phyloP scores from a whole-genome alignment of 2,888 invertebrate genomes.

The Belgica antarctica region DNA sequence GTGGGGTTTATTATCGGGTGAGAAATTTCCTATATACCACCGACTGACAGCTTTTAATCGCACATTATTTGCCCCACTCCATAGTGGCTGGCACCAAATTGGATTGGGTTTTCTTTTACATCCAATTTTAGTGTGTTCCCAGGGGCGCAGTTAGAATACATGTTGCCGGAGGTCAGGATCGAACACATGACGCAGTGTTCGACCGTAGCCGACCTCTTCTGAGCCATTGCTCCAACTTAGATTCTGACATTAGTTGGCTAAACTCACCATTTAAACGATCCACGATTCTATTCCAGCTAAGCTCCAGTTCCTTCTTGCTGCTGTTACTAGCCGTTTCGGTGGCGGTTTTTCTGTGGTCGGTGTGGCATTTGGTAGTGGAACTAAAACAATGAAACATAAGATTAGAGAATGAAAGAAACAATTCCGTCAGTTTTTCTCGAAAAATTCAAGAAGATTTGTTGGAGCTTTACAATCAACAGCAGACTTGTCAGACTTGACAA shows the following conservation, averaged over 20 bases:
- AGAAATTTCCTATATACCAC: slow-evolving; percentile 44
- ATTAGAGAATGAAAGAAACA: background rate
- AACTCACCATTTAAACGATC: slow-evolving; percentile 37
- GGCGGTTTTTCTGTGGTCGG: background rate
- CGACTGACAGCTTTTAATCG: slow-evolving; percentile 40
- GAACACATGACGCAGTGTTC: slow-evolving; percentile 7
- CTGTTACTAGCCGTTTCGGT: background rate
- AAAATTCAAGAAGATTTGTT: no score
- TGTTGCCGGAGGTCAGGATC: background rate
- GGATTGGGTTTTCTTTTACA: slow-evolving; percentile 26
- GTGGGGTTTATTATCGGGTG: slow-evolving; percentile 39
- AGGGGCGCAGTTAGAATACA: slow-evolving; percentile 12
- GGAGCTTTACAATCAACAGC: no score
- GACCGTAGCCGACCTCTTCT: background rate
- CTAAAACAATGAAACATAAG: background rate
- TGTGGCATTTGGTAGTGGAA: background rate
- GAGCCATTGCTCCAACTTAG: background rate
- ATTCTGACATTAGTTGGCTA: background rate
- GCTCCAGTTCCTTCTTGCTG: background rate
- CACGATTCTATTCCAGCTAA: background rate
- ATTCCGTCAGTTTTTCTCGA: background rate
- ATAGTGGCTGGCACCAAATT: slow-evolving; percentile 39
- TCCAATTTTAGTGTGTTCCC: slow-evolving; percentile 42
- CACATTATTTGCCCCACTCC: slow-evolving; percentile 41
- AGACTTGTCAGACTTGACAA: no score